phyloP scores from a whole-genome alignment of 1,140 invertebrate genomes.

The Drosophila simulans region DNA sequence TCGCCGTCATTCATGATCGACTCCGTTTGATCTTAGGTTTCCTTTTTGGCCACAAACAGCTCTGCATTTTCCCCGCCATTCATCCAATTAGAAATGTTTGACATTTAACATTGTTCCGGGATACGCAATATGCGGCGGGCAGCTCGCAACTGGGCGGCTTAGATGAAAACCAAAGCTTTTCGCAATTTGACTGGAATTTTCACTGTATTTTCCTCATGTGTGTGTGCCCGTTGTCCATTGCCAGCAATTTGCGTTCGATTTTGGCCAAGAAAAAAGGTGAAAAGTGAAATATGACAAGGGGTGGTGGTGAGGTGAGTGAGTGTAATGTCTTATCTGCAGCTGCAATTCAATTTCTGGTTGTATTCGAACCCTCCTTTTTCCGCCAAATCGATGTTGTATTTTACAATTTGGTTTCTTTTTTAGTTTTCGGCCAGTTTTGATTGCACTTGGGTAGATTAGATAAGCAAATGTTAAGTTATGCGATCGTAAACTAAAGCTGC shows the following conservation, averaged over 20 bases:
- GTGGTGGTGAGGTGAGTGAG: background rate
- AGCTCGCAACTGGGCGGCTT: constrained; percentile 15
- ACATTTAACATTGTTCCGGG: constrained; percentile 49
- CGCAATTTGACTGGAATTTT: constrained; percentile 18
- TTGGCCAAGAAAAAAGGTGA: constrained; percentile 27
- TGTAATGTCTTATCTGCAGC: constrained; percentile 22
- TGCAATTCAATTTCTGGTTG: constrained; percentile 38
- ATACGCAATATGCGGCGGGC: constrained; percentile 35
- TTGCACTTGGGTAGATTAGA: constrained; percentile 48
- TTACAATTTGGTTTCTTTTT: constrained; percentile 19
- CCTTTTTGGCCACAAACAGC: constrained; percentile 6
- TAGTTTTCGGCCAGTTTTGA: constrained; percentile 34
- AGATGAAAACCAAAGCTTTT: constrained; percentile 20
- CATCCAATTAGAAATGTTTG: constrained; percentile 49
- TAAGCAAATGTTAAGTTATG: constrained; percentile 52
- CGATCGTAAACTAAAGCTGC: constrained; percentile 37
- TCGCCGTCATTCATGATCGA: constrained; percentile 41
- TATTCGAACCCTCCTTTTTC: constrained; percentile 9
- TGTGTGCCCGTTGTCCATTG: constrained; percentile 2
- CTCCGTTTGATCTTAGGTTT: constrained; percentile 47
- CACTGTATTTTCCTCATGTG: constrained; percentile 4
- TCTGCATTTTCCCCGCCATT: constrained; percentile 16
- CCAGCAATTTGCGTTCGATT: constrained; percentile 36
- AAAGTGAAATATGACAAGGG: constrained; percentile 32
- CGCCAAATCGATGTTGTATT: constrained; percentile 7